Percentiles rank a stretch among this genome's conserved stretches.
These are phyloP conservation scores for Thalassoma bifasciatum DNA, from an alignment of 2,113 vertebrate species.

Conservation along the genomic window DNA sequence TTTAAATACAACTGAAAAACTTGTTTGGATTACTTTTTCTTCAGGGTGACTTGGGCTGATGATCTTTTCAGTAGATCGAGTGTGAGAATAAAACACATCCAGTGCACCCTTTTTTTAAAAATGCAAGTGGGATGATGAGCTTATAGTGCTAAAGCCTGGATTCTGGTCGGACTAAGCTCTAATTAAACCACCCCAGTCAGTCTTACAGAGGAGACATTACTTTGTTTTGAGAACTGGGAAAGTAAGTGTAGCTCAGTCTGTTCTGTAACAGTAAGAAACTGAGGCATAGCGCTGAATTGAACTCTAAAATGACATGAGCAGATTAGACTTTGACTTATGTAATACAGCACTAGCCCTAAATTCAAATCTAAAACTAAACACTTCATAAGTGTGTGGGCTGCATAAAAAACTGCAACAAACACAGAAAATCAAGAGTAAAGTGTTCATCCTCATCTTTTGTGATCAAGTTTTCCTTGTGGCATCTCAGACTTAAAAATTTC, in stretches of 20 bases:
- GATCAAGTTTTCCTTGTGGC: neutral
- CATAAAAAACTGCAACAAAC: neutral
- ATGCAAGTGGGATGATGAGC: constrained; percentile 4
- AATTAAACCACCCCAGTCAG: neutral
- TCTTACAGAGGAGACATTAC: too few relatives aligned
- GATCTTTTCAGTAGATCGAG: neutral
- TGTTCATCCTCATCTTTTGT: too few relatives aligned
- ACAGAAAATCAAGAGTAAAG: constrained; percentile 5
- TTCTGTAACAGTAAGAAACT: neutral
- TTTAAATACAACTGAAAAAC: too few relatives aligned
- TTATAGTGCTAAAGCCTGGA: neutral
- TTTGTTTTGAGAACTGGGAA: too few relatives aligned
- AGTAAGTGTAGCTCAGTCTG: too few relatives aligned
- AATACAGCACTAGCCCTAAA: neutral
- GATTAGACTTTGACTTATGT: neutral
- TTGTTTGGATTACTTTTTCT: too few relatives aligned
- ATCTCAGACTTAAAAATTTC: too few relatives aligned
- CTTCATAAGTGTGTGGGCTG: neutral
- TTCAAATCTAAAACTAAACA: neutral
- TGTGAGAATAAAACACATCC: neutral
- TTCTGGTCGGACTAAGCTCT: neutral
- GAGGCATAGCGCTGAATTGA: neutral
- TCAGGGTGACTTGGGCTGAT: neutral
- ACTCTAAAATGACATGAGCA: neutral
- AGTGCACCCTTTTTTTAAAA: neutral